Evolutionary conservation across 1,140 invertebrate genomes (phyloP).

Genomic region (Tetranychus cinnabarinus): DNA sequence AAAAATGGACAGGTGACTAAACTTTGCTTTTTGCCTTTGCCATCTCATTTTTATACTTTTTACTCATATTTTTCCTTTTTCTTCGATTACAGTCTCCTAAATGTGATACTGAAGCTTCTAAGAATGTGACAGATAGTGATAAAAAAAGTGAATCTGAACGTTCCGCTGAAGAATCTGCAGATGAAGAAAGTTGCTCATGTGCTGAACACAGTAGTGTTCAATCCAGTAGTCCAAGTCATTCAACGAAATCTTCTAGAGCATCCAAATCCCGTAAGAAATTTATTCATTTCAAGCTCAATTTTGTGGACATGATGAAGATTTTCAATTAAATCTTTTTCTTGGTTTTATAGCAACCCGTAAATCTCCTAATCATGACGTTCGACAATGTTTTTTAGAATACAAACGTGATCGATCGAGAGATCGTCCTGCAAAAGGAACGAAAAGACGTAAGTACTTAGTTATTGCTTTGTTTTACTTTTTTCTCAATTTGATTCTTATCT

Average conservation of each 20-base stretch:
- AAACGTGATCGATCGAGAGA: no score
- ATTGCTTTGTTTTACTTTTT: background rate
- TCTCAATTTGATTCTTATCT: background rate
- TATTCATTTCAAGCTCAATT: background rate
- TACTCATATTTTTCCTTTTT: background rate
- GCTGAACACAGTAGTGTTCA: constrained; percentile 8
- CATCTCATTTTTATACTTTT: no score
- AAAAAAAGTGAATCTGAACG: background rate
- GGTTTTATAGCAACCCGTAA: no score
- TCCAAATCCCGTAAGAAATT: background rate
- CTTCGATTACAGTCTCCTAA: background rate
- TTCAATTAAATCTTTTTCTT: no score
- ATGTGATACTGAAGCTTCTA: background rate
- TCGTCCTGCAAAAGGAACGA: background rate
- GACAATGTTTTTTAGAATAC: no score
- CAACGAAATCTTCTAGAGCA: background rate
- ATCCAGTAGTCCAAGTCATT: background rate
- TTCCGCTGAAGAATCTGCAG: background rate
- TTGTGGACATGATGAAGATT: background rate
- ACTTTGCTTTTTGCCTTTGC: no score
- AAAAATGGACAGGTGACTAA: no score
- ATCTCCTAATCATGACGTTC: no score
- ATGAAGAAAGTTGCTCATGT: constrained; percentile 7
- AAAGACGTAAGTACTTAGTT: background rate
- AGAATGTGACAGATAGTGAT: background rate